Conservation (phyloP, 2,888 invertebrate genomes). For the Drosophila eohydei region DNA sequence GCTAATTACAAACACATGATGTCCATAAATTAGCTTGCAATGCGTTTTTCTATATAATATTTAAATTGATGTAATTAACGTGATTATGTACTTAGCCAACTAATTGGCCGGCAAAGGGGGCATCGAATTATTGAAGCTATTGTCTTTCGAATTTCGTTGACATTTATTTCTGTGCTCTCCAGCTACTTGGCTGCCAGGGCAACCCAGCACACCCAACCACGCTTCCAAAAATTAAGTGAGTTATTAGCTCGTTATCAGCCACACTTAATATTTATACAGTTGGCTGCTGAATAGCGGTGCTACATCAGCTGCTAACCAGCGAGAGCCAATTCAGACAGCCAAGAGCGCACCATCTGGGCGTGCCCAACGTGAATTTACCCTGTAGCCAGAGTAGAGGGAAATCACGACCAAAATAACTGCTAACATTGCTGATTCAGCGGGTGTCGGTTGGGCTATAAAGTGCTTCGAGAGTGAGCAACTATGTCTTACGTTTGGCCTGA, state of each 20-base stretch:
- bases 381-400: background rate
- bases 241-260: slow-evolving; percentile 79
- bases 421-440: too few species aligned
- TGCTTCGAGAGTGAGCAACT: too few species aligned
- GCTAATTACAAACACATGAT: slow-evolving; percentile 44
- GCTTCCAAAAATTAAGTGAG: slow-evolving; percentile 59
- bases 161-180: background rate
- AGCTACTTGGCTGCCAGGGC: background rate
- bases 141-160: background rate
- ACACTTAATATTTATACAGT: slow-evolving; percentile 77
- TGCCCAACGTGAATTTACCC: background rate
- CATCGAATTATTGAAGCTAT: background rate
- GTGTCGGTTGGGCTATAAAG: too few species aligned
- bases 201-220: background rate
- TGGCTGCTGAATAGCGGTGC: slow-evolving; percentile 47
- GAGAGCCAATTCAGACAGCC: slow-evolving; percentile 20
- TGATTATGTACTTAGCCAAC: slow-evolving; percentile 27
- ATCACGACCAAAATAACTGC: too few species aligned
- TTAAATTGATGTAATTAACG: slow-evolving; percentile 50
- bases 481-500: background rate
- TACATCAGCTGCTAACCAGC: slow-evolving; percentile 30
- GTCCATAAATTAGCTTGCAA: slow-evolving; percentile 13
- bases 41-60: slow-evolving; percentile 34
- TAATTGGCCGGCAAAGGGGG: slow-evolving; percentile 31
- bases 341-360: too few species aligned